Conservation (phyloP, 2,797 vertebrate genomes). For the Thripadectes ignobilis region DNA sequence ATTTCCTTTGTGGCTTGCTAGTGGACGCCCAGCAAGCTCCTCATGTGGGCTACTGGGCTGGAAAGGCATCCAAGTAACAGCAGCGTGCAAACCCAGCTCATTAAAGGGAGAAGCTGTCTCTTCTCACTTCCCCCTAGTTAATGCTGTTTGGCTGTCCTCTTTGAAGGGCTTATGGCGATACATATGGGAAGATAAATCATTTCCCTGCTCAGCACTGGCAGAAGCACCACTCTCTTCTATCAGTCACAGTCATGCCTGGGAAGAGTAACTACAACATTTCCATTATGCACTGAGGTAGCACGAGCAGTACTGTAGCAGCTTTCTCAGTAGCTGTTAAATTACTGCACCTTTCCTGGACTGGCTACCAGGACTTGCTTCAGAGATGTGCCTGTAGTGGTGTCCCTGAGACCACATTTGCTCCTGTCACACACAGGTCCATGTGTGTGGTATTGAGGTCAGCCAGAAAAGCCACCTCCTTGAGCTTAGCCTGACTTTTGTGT, state of each 20-base stretch:
- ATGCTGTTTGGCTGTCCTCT: not conserved
- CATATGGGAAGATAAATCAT: not conserved
- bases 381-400: not conserved
- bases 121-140: not conserved
- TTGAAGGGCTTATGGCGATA: not conserved
- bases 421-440: not conserved
- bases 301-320: rapidly evolving
- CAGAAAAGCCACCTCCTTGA: not conserved
- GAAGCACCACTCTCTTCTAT: not conserved
- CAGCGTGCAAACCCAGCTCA: not conserved
- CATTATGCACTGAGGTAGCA: not conserved
- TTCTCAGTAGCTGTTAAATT: not conserved
- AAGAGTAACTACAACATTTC: not conserved
- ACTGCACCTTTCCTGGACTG: not conserved
- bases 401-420: not conserved
- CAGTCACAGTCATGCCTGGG: not conserved
- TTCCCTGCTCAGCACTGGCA: not conserved
- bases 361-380: not conserved
- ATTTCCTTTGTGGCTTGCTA: not conserved
- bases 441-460: not conserved
- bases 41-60: not conserved
- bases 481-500: not conserved
- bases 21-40: not conserved
- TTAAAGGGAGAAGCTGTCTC: not conserved
- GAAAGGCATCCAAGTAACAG: not conserved